These are phyloP conservation scores for Distichodus sexfasciatus DNA, from an alignment of 2,797 vertebrate genomes.

Conservation along the genomic window DNA sequence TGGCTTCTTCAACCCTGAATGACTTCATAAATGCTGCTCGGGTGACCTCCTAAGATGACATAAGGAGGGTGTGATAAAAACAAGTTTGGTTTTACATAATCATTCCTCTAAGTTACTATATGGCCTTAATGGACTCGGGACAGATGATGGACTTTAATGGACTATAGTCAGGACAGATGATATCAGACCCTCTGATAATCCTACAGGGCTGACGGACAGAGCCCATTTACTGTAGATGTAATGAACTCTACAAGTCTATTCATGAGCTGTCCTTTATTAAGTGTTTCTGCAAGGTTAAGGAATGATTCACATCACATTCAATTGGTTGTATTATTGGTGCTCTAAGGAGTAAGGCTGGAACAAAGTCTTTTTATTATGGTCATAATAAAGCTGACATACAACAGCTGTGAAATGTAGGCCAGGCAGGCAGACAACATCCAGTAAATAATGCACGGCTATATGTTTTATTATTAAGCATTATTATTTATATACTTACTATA, in stretches of 20 bases:
- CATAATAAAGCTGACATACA: too few relatives aligned
- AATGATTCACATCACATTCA: background rate
- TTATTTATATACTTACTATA: too few relatives aligned
- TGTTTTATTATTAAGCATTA: background rate
- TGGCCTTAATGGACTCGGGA: slow-evolving; percentile 7
- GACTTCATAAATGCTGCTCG: too few relatives aligned
- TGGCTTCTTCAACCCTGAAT: too few relatives aligned
- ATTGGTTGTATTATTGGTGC: background rate
- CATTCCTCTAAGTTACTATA: slow-evolving; percentile 6
- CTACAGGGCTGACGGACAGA: slow-evolving; percentile 11
- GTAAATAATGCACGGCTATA: background rate
- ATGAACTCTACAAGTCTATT: slow-evolving; percentile 26
- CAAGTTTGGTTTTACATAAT: slow-evolving; percentile 10
- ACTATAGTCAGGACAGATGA: slow-evolving; percentile 32
- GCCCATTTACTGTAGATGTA: slow-evolving; percentile 12
- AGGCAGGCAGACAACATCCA: background rate
- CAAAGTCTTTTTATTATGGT: too few relatives aligned
- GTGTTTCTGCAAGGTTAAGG: background rate
- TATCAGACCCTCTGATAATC: slow-evolving; percentile 21
- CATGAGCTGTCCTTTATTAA: background rate
- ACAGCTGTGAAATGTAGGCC: slow-evolving; percentile 9
- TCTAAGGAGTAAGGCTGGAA: too few relatives aligned
- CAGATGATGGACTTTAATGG: too few relatives aligned
- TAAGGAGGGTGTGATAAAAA: slow-evolving; percentile 6
- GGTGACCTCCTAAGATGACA: background rate